Evolutionary conservation across 37 sponge, comb jelly and placozoan genomes (phyloP), one percentile per base, ranked within the genome.

Genomic region (Geodia barretti): DNA sequence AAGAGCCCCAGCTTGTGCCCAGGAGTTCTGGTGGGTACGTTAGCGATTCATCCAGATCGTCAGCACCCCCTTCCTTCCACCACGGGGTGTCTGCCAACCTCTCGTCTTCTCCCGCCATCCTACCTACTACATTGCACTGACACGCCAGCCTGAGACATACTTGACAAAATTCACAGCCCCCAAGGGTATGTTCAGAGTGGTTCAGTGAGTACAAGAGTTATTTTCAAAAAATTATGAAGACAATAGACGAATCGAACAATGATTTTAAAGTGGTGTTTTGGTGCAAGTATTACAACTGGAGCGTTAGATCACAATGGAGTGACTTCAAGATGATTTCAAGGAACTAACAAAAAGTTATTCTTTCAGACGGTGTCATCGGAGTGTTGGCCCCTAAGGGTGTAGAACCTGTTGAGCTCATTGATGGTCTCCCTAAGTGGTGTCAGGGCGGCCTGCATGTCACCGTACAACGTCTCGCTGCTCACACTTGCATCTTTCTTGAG

Each of bases 351-450:
- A n/a, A n/a, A n/a, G n/a, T n/a, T n/a, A n/a, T n/a, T n/a, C n/a
- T 1, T 29, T 72, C 70, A 92, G 36, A 89, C 93, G 23, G 68
- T 81, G 21, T 34, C 76, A 4, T 89, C 90, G 4, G 82, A 84
- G 39, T 92, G 70, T 41, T 82, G 88, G 3, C 92, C 91, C 26
- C 73, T 90, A 4, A 43, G 39, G 7, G 78, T 82, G 54, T 90
- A 93, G 60, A 83, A 93, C 24, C 79, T 39, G 84, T 85, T 90
- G 43, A 93, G 76, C 33, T 84, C 85, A 54, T 86, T 79, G 62
- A 93, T 85, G 60, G 69, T 82, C 9, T 75, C n/a, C 71, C 74
- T 83, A 29, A 90, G 54, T 28, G 1, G 2, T 25, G 65, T 64
- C 40, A 86, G 40, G 14, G 79, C 31, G 9, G 3, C 64, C 43